phyloP scores from a whole-genome alignment of 2,888 invertebrate species.

The Cheilosia urbana region DNA sequence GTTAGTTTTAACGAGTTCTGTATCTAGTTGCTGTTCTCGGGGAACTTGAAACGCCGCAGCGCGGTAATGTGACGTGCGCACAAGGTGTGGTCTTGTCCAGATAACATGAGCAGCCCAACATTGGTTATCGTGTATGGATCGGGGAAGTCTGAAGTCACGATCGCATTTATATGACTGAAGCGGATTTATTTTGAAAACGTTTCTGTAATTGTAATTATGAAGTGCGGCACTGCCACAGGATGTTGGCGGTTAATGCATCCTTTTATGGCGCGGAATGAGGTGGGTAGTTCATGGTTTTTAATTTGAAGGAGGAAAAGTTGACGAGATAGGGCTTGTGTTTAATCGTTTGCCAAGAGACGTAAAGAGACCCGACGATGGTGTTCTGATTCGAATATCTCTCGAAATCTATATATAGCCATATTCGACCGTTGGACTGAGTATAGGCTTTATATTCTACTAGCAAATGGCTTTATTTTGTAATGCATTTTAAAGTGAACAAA shows the following conservation, averaged over 20 bases:
- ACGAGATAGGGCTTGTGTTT: no score
- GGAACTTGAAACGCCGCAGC: constrained; percentile 1
- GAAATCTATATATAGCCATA: no score
- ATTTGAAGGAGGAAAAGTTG: no score
- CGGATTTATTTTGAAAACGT: constrained; percentile 28
- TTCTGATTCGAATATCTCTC: no score
- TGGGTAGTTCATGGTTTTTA: no score
- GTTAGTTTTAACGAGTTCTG: constrained; percentile 15
- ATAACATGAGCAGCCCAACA: constrained; percentile 5
- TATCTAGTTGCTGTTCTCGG: constrained; percentile 19
- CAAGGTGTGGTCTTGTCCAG: constrained; percentile 53
- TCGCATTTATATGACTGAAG: constrained; percentile 22
- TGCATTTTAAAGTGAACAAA: no score
- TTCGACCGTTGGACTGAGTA: no score
- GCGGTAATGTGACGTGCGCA: constrained; percentile 48
- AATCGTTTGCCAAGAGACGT: no score
- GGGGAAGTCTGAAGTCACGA: constrained; percentile 28
- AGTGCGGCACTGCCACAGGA: constrained; percentile 6
- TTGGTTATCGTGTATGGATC: constrained; percentile 33
- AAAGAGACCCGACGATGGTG: no score
- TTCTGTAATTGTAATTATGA: constrained; percentile 35
- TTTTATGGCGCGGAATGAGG: no score
- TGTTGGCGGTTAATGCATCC: background rate
- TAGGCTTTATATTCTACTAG: no score
- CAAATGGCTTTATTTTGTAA: no score